Conservation (phyloP, 2,888 invertebrate genomes). For the Deroplatys truncata region DNA sequence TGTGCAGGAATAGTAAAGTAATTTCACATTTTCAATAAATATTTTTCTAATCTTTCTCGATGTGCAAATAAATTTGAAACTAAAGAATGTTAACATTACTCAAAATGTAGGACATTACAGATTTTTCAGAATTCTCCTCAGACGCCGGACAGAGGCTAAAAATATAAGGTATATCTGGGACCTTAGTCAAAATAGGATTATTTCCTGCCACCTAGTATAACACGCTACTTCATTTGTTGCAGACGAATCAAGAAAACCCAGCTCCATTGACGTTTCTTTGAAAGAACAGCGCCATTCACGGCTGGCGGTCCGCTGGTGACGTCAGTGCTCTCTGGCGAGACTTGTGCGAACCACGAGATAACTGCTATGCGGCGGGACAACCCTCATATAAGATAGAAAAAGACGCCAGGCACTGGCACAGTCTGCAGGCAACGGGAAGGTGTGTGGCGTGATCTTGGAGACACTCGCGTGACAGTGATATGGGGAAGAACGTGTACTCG, state of each 20-base stretch:
- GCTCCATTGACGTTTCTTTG: neutral
- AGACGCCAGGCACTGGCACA: neutral
- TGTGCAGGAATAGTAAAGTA: too few relatives aligned
- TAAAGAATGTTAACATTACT: too few relatives aligned
- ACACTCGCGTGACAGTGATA: neutral
- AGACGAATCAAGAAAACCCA: neutral
- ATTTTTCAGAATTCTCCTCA: too few relatives aligned
- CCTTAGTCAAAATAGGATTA: too few relatives aligned
- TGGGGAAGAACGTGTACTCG: constrained; percentile 47
- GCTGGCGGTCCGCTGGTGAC: neutral
- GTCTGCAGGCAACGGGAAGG: neutral
- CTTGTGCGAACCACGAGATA: neutral
- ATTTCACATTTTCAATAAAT: too few relatives aligned
- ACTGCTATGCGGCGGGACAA: neutral
- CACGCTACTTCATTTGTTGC: neutral
- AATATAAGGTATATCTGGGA: too few relatives aligned
- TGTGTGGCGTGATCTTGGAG: neutral
- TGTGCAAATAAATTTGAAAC: too few relatives aligned
- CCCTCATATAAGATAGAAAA: neutral
- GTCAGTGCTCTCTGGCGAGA: neutral
- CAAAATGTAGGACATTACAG: too few relatives aligned
- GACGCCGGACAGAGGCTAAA: too few relatives aligned
- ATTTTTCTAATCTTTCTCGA: too few relatives aligned
- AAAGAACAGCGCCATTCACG: neutral
- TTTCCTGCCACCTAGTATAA: too few relatives aligned